Percentiles rank a stretch among this genome's conserved stretches.
Evolutionary conservation across 2,888 invertebrate genomes (phyloP).

Genomic region (Drosophila antonietae): DNA sequence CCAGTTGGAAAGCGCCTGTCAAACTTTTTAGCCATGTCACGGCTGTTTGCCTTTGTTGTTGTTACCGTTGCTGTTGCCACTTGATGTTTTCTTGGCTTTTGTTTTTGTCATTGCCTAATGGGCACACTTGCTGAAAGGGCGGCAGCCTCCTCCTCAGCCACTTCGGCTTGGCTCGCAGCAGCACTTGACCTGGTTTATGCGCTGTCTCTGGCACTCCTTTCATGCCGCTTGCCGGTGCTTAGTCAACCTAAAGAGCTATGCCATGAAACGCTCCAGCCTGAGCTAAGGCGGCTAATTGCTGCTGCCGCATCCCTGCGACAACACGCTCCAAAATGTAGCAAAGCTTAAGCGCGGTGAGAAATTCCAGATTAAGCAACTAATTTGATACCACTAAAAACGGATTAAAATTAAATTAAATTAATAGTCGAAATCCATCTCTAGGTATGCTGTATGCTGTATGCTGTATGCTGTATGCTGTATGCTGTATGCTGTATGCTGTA

Average conservation of each 20-base stretch:
- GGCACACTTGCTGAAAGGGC: slow-evolving; percentile 60
- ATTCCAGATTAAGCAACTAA: slow-evolving; percentile 10
- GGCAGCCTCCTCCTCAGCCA: slow-evolving; percentile 36
- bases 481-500: no score
- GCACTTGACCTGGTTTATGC: slow-evolving; percentile 68
- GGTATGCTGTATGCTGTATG: no score
- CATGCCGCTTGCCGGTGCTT: slow-evolving; percentile 26
- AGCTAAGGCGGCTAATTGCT: slow-evolving; percentile 41
- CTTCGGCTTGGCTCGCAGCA: slow-evolving; percentile 47
- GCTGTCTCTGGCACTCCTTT: slow-evolving; percentile 18
- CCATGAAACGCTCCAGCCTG: slow-evolving; percentile 22
- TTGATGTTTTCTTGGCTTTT: slow-evolving; percentile 43
- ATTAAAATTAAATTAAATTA: no score
- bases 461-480: no score
- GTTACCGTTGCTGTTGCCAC: slow-evolving; percentile 7
- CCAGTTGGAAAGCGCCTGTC: slow-evolving; percentile 46
- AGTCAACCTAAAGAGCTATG: slow-evolving; percentile 24
- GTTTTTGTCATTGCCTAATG: slow-evolving; percentile 65
- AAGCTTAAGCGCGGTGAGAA: neutral
- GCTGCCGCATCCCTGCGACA: slow-evolving; percentile 2
- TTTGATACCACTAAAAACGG: neutral
- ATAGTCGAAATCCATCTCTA: neutral
- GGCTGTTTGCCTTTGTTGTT: slow-evolving; percentile 47
- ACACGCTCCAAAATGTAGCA: neutral
- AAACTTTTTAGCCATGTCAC: slow-evolving; percentile 59